A percentile compares a stretch with the other conserved stretches of the same genome.
Evolutionary conservation across 2,113 vertebrate species (phyloP).

Genomic region (Pagrus major): DNA sequence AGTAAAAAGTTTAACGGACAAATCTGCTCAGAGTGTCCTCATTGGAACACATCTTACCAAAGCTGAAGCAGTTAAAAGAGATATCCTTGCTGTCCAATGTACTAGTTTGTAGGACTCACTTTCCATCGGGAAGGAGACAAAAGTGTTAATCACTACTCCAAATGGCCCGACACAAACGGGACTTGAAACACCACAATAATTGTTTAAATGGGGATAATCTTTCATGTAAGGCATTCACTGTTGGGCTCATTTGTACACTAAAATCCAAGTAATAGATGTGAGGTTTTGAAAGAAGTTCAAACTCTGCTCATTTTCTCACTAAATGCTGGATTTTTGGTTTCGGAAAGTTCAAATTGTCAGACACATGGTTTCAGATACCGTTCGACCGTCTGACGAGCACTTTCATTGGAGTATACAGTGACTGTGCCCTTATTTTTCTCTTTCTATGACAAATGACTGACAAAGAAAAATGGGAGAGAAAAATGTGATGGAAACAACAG

Average conservation of each 20-base stretch:
- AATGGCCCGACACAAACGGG: no score
- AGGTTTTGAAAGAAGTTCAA: not conserved
- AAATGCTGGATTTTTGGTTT: not conserved
- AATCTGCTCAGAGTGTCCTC: not conserved
- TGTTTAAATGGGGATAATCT: not conserved
- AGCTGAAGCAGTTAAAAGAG: no score
- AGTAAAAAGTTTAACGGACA: no score
- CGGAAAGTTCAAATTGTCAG: not conserved
- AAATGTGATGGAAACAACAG: not conserved
- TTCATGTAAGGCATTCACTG: not conserved
- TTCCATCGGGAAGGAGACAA: no score
- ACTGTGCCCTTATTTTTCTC: not conserved
- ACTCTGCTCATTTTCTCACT: no score
- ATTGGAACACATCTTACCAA: no score
- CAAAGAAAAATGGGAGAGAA: slow-evolving; percentile 9
- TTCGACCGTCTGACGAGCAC: not conserved
- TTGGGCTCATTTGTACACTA: no score
- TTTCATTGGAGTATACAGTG: not conserved
- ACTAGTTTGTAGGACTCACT: no score
- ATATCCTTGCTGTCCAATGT: no score
- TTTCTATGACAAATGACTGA: slow-evolving; percentile 9
- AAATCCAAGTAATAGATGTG: not conserved
- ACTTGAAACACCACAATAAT: no score
- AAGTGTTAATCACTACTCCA: no score
- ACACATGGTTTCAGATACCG: not conserved